phyloP scores from a whole-genome alignment of 2,888 invertebrate genomes.

The Byasa hedistus region DNA sequence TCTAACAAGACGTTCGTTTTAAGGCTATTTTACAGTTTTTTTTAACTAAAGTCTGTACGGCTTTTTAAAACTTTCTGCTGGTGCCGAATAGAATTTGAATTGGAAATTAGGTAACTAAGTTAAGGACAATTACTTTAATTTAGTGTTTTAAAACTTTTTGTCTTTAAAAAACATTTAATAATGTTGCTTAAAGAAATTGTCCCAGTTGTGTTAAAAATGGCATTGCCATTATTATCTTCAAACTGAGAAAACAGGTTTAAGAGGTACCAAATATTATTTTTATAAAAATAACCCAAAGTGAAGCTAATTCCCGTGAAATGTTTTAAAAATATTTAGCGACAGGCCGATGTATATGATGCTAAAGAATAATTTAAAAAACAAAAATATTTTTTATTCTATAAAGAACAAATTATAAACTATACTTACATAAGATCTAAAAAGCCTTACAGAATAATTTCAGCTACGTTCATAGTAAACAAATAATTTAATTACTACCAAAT shows the following conservation, averaged over 20 bases:
- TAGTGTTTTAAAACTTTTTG: too few species aligned
- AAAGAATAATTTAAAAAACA: neutral
- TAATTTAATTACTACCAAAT: neutral
- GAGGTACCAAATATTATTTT: too few species aligned
- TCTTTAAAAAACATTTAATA: too few species aligned
- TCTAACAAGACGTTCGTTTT: constrained; percentile 6
- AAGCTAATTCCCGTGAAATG: too few species aligned
- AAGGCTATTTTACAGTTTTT: constrained; percentile 4
- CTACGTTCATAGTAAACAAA: neutral
- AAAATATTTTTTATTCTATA: neutral
- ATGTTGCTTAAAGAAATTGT: too few species aligned
- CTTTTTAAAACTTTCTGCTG: neutral
- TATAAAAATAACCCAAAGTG: too few species aligned
- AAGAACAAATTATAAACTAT: neutral
- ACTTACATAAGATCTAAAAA: constrained; percentile 5
- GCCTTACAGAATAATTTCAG: neutral
- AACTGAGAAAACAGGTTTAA: too few species aligned
- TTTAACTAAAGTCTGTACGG: neutral
- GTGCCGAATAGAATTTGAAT: neutral
- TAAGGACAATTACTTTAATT: neutral
- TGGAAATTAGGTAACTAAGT: neutral
- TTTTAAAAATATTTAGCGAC: neutral
- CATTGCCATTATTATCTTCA: too few species aligned
- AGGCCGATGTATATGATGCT: neutral
- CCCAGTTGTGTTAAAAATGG: too few species aligned